Evolutionary conservation across 2,797 vertebrate genomes (phyloP).

Genomic region (Pelodytes ibericus): DNA sequence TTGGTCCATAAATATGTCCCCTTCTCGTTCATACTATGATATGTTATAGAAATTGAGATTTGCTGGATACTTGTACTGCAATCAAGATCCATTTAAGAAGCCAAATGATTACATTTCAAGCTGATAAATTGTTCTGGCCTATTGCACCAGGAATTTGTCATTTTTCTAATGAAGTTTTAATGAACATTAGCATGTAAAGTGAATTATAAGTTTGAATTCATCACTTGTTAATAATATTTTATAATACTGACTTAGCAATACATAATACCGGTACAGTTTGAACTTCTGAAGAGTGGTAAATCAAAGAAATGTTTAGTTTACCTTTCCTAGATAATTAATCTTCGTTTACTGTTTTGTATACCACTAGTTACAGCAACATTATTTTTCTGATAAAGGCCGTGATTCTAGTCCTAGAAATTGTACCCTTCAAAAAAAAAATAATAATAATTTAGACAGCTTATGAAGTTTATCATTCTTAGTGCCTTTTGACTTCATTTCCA

Average conservation of each 20-base stretch:
- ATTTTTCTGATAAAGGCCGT: conserved; percentile 1
- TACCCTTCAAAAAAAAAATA: background rate
- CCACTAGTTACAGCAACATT: background rate
- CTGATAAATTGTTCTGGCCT: conserved; percentile 25
- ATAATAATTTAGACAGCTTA: no score
- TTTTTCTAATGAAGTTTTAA: conserved; percentile 33
- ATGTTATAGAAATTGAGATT: conserved; percentile 35
- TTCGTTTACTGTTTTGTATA: background rate
- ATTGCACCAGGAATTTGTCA: conserved; percentile 19
- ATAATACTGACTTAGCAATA: conserved; percentile 13
- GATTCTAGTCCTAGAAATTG: background rate
- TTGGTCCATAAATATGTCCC: conserved; percentile 23
- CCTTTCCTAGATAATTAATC: background rate
- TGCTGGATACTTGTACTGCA: conserved; percentile 32
- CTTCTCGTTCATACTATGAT: conserved; percentile 28
- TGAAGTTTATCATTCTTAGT: conserved; percentile 7
- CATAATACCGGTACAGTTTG: conserved; percentile 2
- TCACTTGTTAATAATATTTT: conserved; percentile 20
- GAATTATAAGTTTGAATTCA: conserved; percentile 19
- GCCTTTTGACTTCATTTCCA: conserved; percentile 6
- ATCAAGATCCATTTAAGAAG: conserved; percentile 36
- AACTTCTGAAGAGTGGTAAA: conserved; percentile 12
- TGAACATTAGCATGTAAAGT: conserved; percentile 34
- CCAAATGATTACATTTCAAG: conserved; percentile 46
- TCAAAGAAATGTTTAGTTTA: background rate